phyloP scores from a whole-genome alignment of 1,140 invertebrate species.

The Panonychus citri region DNA sequence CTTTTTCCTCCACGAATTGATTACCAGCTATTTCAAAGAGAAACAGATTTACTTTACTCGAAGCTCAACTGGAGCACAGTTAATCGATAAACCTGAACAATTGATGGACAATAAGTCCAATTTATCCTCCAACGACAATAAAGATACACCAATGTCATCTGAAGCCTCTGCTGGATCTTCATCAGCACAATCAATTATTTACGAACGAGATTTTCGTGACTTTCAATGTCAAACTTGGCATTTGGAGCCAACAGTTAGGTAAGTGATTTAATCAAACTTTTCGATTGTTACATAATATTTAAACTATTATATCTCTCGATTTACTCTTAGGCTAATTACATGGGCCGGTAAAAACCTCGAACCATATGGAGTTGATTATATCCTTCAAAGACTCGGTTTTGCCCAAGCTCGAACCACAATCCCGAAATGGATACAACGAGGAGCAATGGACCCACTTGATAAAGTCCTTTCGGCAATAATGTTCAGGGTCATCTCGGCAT shows the following conservation, averaged over 20 bases:
- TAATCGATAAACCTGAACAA: not conserved
- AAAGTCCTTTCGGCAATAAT: slow-evolving; percentile 37
- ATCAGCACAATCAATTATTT: not conserved
- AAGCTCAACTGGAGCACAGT: not conserved
- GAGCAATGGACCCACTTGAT: slow-evolving; percentile 85
- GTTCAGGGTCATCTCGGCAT: slow-evolving; percentile 19
- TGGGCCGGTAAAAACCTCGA: slow-evolving; percentile 90
- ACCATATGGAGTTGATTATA: slow-evolving; percentile 90
- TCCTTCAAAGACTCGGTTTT: slow-evolving; percentile 86
- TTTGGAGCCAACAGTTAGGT: slow-evolving; percentile 84
- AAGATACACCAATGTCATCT: no score
- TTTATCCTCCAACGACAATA: no score
- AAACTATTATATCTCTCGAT: not conserved
- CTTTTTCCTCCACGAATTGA: slow-evolving; percentile 88
- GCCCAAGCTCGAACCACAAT: slow-evolving; percentile 89
- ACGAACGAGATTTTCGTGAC: slow-evolving; percentile 4
- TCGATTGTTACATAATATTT: slow-evolving; percentile 4
- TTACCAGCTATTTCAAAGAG: slow-evolving; percentile 79
- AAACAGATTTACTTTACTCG: slow-evolving; percentile 40
- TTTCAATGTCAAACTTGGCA: slow-evolving; percentile 43
- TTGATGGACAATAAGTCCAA: not conserved
- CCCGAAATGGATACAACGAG: slow-evolving; percentile 94
- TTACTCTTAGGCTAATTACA: slow-evolving; percentile 43
- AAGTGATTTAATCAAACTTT: slow-evolving; percentile 17
- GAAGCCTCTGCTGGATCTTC: no score